Percentiles rank a stretch among this genome's conserved stretches.
Conservation (phyloP, 2,888 invertebrate species). For the Parnassius mnemosyne region DNA sequence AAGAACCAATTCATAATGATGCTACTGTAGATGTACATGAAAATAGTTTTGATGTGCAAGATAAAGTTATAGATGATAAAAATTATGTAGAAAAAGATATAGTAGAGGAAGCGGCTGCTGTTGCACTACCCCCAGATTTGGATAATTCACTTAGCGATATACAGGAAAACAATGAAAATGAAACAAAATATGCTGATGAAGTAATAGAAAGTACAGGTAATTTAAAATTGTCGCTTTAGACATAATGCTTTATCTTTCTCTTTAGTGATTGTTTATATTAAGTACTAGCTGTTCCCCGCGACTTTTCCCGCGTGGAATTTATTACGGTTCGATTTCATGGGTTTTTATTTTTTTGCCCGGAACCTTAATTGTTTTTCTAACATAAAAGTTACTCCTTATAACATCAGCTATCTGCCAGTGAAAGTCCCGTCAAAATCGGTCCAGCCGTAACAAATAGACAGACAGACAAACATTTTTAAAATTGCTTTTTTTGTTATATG, state of each 20-base stretch:
- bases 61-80: slow-evolving; percentile 28
- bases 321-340: too few relatives aligned
- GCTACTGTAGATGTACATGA: slow-evolving; percentile 20
- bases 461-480: too few relatives aligned
- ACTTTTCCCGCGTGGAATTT: too few relatives aligned
- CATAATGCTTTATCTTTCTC: not conserved
- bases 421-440: too few relatives aligned
- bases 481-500: too few relatives aligned
- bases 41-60: slow-evolving; percentile 33
- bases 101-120: slow-evolving; percentile 29
- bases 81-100: slow-evolving; percentile 28
- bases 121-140: slow-evolving; percentile 42
- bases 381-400: too few relatives aligned
- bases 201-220: slow-evolving; percentile 38
- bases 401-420: too few relatives aligned
- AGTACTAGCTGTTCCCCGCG: too few relatives aligned
- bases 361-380: too few relatives aligned
- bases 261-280: too few relatives aligned
- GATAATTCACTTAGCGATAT: slow-evolving; percentile 44
- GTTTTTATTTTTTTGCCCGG: too few relatives aligned
- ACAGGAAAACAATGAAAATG: slow-evolving; percentile 38
- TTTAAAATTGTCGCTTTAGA: slow-evolving; percentile 5
- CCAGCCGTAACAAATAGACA: too few relatives aligned
- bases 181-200: slow-evolving; percentile 30
- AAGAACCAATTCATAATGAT: slow-evolving; percentile 27